Percentiles rank a stretch among this genome's conserved stretches.
These are phyloP conservation scores for Drosophila kanekoi DNA, from an alignment of 2,888 invertebrate genomes.

Conservation along the genomic window DNA sequence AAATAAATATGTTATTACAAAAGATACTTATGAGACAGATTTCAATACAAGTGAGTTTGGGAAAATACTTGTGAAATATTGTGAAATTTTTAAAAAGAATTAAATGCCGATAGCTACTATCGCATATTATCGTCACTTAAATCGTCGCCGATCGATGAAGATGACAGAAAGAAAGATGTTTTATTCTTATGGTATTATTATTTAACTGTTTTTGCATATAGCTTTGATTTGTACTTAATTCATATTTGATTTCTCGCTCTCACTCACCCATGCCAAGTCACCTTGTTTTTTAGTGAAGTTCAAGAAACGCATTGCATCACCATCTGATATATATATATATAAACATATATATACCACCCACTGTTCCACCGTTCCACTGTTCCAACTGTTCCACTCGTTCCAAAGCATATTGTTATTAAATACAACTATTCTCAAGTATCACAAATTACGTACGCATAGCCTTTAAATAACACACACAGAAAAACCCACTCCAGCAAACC, in stretches of 20 bases:
- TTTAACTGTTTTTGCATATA: constrained; percentile 70
- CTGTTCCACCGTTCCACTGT: constrained; percentile 18
- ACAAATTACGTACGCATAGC: constrained; percentile 14
- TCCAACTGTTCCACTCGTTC: constrained; percentile 8
- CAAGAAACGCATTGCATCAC: constrained; percentile 47
- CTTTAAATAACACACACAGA: constrained; percentile 5
- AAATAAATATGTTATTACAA: constrained; percentile 77
- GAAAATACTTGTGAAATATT: constrained; percentile 82
- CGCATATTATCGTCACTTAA: constrained; percentile 46
- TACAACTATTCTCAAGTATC: constrained; percentile 4
- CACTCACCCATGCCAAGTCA: constrained; percentile 48
- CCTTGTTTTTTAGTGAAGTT: constrained; percentile 42
- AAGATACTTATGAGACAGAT: constrained; percentile 85
- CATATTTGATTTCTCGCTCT: constrained; percentile 53
- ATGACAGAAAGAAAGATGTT: constrained; percentile 69
- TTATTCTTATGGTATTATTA: constrained; percentile 63
- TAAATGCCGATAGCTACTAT: constrained; percentile 43
- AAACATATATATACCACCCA: constrained; percentile 27
- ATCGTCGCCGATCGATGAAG: constrained; percentile 57
- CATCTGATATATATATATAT: constrained; percentile 22
- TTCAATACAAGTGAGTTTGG: constrained; percentile 84
- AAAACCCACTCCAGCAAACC: neutral
- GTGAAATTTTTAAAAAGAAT: constrained; percentile 34
- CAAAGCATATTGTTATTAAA: neutral
- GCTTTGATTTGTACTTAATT: constrained; percentile 59